phyloP scores from a whole-genome alignment of 2,113 vertebrate genomes.

The Morphnarchus princeps region DNA sequence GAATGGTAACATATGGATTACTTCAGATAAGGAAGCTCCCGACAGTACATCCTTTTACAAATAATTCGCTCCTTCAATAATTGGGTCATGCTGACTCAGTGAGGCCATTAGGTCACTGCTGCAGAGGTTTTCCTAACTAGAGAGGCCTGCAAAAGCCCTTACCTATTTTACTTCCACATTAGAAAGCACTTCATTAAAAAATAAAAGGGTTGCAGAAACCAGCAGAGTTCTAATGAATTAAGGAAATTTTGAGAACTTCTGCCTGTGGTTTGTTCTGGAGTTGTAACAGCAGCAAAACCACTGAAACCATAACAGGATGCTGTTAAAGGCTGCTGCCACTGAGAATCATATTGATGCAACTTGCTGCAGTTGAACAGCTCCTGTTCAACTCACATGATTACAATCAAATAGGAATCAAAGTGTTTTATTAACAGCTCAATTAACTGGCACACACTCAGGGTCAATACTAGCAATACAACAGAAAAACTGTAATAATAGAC shows the following conservation, averaged over 20 bases:
- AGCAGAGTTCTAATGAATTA: neutral
- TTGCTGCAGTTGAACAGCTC: neutral
- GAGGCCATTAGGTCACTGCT: neutral
- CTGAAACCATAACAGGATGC: neutral
- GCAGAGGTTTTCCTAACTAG: neutral
- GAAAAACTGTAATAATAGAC: neutral
- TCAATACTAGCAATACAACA: neutral
- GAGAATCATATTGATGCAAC: neutral
- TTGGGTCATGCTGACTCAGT: neutral
- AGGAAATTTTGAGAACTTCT: neutral
- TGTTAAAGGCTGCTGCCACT: neutral
- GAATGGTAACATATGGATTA: fast-evolving
- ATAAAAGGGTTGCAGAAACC: neutral
- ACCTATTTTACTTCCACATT: neutral
- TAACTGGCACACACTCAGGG: neutral
- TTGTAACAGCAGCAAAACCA: neutral
- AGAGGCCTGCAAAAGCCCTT: neutral
- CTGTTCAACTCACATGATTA: neutral
- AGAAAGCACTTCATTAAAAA: neutral
- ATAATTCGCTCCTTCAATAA: neutral
- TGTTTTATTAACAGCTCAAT: neutral
- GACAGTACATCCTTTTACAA: neutral
- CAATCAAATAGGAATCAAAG: neutral
- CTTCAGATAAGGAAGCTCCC: neutral
- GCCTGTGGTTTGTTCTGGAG: neutral